phyloP scores from a whole-genome alignment of 2,888 invertebrate genomes.

The Epistrophella euchroma region DNA sequence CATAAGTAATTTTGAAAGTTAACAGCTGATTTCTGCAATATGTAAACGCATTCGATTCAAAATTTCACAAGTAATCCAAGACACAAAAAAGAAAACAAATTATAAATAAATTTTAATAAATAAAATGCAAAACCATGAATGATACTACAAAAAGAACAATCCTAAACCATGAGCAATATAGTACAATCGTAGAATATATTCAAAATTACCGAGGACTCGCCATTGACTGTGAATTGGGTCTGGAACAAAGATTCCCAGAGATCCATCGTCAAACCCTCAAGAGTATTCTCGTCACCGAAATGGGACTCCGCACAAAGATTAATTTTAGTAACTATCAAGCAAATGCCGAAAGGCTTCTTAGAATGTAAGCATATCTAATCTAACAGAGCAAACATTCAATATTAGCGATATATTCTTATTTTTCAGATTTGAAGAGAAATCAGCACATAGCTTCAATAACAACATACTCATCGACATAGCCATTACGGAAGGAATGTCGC shows the following conservation, averaged over 20 bases:
- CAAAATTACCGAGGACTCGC: conserved; percentile 85
- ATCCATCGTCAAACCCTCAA: conserved; percentile 87
- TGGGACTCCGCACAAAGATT: conserved; percentile 87
- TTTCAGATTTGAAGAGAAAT: conserved; percentile 79
- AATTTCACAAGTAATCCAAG: conserved; percentile 8
- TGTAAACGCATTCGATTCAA: conserved; percentile 34
- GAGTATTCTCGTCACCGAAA: conserved; percentile 88
- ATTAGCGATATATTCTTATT: not conserved
- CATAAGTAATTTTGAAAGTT: not conserved
- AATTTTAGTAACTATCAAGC: conserved; percentile 87
- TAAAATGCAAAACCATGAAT: conserved; percentile 57
- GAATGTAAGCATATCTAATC: conserved; percentile 77
- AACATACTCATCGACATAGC: conserved; percentile 80
- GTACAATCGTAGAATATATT: conserved; percentile 84
- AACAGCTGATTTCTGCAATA: conserved; percentile 25
- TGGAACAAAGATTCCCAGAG: conserved; percentile 86
- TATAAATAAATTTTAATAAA: not conserved
- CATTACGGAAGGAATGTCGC: conserved; percentile 78
- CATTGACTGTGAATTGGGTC: conserved; percentile 86
- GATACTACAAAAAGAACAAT: conserved; percentile 77
- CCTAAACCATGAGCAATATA: conserved; percentile 77
- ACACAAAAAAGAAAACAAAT: not conserved
- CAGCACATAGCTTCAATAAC: conserved; percentile 68
- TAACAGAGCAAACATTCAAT: not conserved
- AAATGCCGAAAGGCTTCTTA: conserved; percentile 85